Evolutionary conservation across 1,140 invertebrate genomes (phyloP).

Genomic region (Euwallacea similis): DNA sequence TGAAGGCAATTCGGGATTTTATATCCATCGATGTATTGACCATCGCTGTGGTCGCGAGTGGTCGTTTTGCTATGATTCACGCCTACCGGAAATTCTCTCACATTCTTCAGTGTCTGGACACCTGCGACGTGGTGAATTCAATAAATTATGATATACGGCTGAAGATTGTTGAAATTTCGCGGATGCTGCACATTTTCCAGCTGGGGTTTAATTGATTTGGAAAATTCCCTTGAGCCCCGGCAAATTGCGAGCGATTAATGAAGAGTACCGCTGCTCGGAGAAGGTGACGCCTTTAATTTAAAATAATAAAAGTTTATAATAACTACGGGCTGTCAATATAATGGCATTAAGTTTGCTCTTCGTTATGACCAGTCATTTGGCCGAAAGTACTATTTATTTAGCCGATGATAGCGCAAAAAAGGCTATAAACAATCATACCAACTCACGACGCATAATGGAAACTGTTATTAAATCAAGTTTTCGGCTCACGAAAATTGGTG

Average conservation of each 20-base stretch:
- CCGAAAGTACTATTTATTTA: slow-evolving; percentile 9
- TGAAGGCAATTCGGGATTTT: no score
- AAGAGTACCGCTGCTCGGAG: no score
- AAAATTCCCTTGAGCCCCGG: background rate
- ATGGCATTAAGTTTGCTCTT: no score
- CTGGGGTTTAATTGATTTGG: background rate
- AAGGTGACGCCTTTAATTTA: no score
- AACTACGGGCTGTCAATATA: no score
- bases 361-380: no score
- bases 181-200: background rate
- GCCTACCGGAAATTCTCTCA: slow-evolving; percentile 16
- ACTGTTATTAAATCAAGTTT: slow-evolving; percentile 15
- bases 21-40: no score
- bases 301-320: no score
- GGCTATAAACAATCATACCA: slow-evolving; percentile 9
- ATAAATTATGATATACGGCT: slow-evolving; percentile 7
- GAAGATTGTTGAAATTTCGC: slow-evolving; percentile 1
- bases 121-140: slow-evolving; percentile 1
- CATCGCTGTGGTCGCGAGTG: no score
- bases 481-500: slow-evolving; percentile 19
- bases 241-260: no score
- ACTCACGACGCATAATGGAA: slow-evolving; percentile 7
- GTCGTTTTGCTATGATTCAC: slow-evolving; percentile 6
- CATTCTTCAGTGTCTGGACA: slow-evolving; percentile 8
- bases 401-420: slow-evolving; percentile 13